Percentiles rank a stretch among this genome's conserved stretches.
Evolutionary conservation across 1,140 invertebrate genomes (phyloP).

Genomic region (Drosophila ironensis): DNA sequence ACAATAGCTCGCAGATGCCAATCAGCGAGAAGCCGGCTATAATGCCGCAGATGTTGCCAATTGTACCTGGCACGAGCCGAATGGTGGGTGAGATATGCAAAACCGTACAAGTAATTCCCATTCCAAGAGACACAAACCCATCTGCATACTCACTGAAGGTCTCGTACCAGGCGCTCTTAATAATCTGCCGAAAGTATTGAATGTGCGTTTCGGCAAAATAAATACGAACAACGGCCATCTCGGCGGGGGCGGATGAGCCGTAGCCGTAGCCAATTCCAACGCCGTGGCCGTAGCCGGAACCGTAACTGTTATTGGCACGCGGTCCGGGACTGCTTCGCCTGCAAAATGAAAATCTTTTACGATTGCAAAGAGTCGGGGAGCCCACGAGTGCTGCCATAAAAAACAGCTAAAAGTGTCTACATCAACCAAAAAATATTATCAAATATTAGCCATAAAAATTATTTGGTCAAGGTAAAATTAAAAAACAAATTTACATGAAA

Average conservation of each 20-base stretch:
- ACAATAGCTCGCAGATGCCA: constrained; percentile 76
- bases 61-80: constrained; percentile 57
- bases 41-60: constrained; percentile 80
- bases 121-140: constrained; percentile 9
- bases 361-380: constrained; percentile 19
- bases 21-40: constrained; percentile 80
- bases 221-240: constrained; percentile 64
- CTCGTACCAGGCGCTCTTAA: constrained; percentile 74
- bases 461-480: no score
- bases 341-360: constrained; percentile 65
- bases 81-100: constrained; percentile 26
- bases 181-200: constrained; percentile 77
- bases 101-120: constrained; percentile 9
- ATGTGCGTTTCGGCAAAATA: constrained; percentile 78
- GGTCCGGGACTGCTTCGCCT: constrained; percentile 38
- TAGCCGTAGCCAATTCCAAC: background rate
- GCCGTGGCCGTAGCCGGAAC: constrained; percentile 12
- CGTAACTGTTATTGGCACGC: constrained; percentile 36
- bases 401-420: background rate
- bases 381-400: constrained; percentile 8
- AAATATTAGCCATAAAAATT: no score
- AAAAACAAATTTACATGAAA: no score
- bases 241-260: constrained; percentile 10
- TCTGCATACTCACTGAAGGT: constrained; percentile 64
- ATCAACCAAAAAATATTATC: background rate